Evolutionary conservation across 2,888 invertebrate species (phyloP), one percentile per base, ranked within the genome.

Genomic region (Mesochorus sp.): DNA sequence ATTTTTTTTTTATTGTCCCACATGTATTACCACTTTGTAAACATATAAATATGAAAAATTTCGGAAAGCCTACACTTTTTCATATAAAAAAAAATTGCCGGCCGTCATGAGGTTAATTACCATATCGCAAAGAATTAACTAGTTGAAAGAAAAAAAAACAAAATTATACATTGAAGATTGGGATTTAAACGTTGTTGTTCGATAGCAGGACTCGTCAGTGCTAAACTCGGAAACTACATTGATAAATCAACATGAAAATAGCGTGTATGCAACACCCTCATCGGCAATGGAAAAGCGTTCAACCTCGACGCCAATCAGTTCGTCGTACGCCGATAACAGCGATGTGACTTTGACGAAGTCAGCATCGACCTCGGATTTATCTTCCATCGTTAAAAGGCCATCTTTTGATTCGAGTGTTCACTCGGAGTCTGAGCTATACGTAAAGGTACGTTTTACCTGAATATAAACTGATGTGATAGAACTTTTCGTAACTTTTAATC

Each of bases 361-460:
- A 47, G 80, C 82, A 44, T 85, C 85, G 24, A 80, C 84, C 24
- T 83, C 85, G 47, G 85, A 86, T 72, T 51, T 87, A n/a, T 82
- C 85, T 19, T 64, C 74, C 10, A 81, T 76, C 31, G 55, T 82
- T 1, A 67, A 67, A 28, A 82, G 83, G 75, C 70, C 80, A 53
- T 71, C 75, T 26, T 77, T 82, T 75, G 85, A 87, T 67, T 74
- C 57, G 24, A 84, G 80, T 47, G 75, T 78, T 62, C 77, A 81
- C 24, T 85, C 86, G 31, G 85, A 85, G 51, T 80, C 84, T 31
- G 84, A 84, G 67, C 64, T 82, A 53, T 77, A 67, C 42, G 51
- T 47, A n/a, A 80, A 80, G 80, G 83, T 83, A 67, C 21, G n/a
- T 3, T 21, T 6, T 0, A 21, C 1, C 1, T 14, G 39, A 4